Percentiles rank a stretch among this genome's conserved stretches.
Evolutionary conservation across 2,797 vertebrate species (phyloP).

Genomic region (Xiphorhynchus erythropygius): DNA sequence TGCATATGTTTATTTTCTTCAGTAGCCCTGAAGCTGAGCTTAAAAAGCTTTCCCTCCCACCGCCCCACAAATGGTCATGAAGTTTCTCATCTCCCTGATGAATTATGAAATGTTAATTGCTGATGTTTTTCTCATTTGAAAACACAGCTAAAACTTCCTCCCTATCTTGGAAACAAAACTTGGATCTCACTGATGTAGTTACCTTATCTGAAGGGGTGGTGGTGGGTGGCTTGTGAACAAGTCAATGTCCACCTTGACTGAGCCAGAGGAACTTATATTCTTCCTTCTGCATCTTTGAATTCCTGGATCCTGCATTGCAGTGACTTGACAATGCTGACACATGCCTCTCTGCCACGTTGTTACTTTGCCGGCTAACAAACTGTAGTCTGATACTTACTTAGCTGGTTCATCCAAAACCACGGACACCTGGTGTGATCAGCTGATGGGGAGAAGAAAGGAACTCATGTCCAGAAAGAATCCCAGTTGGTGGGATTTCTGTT

Average conservation of each 20-base stretch:
- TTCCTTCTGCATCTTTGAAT: not conserved
- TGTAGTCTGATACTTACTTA: not conserved
- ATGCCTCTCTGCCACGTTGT: not conserved
- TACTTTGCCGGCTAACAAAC: not conserved
- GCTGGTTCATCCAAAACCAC: not conserved
- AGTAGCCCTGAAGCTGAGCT: not conserved
- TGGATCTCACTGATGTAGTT: not conserved
- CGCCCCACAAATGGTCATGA: not conserved
- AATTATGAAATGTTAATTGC: not conserved
- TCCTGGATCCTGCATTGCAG: constrained; percentile 46
- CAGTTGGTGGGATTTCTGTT: not conserved
- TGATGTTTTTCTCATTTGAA: not conserved
- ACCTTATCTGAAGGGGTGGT: not conserved
- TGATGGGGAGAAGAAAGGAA: not conserved
- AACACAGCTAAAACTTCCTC: not conserved
- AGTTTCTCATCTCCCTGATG: not conserved
- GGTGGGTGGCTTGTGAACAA: not conserved
- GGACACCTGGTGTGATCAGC: not conserved
- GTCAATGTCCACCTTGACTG: not conserved
- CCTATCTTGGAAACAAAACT: not conserved
- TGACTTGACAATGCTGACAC: not conserved
- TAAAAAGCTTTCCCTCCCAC: not conserved
- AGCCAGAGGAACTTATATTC: not conserved
- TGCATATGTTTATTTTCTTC: not conserved
- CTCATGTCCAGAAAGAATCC: not conserved